Conservation (phyloP, 2,888 invertebrate species). For the Drosophila atripex region DNA sequence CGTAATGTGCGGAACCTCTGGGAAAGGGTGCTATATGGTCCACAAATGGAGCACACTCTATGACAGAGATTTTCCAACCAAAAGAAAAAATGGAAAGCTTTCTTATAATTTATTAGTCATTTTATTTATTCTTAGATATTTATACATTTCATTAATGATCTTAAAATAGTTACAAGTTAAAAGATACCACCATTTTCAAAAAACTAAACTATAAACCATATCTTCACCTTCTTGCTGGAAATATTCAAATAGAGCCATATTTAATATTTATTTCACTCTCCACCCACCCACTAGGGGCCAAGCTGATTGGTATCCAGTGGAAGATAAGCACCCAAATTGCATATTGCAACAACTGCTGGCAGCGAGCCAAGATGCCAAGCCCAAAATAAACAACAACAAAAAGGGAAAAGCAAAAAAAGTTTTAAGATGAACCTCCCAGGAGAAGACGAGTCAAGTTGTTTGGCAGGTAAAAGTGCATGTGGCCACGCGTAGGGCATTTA, state of each 20-base stretch:
- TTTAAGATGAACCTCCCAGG: slow-evolving; percentile 46
- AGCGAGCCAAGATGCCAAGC: slow-evolving; percentile 55
- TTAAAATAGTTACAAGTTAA: not conserved
- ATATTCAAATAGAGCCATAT: slow-evolving; percentile 76
- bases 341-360: slow-evolving; percentile 64
- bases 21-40: slow-evolving; percentile 44
- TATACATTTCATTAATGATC: not conserved
- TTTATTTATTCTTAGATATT: not conserved
- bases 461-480: slow-evolving; percentile 61
- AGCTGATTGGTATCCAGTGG: slow-evolving; percentile 67
- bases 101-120: not conserved
- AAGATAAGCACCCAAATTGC: slow-evolving; percentile 75
- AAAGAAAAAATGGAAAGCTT: slow-evolving; percentile 8
- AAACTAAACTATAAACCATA: not conserved
- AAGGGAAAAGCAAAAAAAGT: slow-evolving; percentile 5
- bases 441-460: slow-evolving; percentile 41
- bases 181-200: not conserved
- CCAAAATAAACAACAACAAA: slow-evolving; percentile 39
- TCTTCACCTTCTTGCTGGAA: slow-evolving; percentile 5
- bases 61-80: not conserved
- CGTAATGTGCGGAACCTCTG: slow-evolving; percentile 60
- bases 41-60: slow-evolving; percentile 25
- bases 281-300: slow-evolving; percentile 63
- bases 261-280: slow-evolving; percentile 71
- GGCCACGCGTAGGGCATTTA: slow-evolving; percentile 64